Percentiles rank a stretch among this genome's conserved stretches.
phyloP scores from a whole-genome alignment of 2,888 invertebrate genomes.

The Lamellibrachia columna region DNA sequence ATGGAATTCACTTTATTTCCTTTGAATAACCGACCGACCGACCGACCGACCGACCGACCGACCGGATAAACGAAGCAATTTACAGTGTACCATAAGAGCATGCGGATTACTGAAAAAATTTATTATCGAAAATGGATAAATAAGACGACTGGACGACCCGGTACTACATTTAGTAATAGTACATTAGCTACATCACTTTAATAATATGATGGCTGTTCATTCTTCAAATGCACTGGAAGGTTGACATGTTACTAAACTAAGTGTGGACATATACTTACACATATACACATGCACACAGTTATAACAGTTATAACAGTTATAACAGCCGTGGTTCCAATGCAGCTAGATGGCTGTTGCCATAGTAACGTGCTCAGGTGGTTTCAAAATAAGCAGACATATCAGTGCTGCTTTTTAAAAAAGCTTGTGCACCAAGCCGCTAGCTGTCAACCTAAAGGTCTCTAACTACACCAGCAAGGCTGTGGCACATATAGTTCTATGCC shows the following conservation, averaged over 20 bases:
- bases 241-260: not conserved
- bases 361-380: not conserved
- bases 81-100: too few species aligned
- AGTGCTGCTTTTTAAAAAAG: not conserved
- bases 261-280: not conserved
- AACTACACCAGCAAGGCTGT: not conserved
- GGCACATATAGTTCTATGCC: not conserved
- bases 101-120: too few species aligned
- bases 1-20: too few species aligned
- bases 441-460: not conserved
- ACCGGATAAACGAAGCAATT: too few species aligned
- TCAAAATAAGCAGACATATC: not conserved
- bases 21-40: too few species aligned
- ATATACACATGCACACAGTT: not conserved
- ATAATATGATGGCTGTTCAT: not conserved
- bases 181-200: not conserved
- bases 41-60: too few species aligned
- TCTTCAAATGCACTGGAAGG: not conserved
- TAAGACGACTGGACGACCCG: not conserved
- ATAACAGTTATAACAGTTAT: not conserved
- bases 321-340: not conserved
- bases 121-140: not conserved
- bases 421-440: not conserved
- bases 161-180: not conserved
- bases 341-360: not conserved